A percentile compares a stretch with the other conserved stretches of the same genome.
phyloP scores from a whole-genome alignment of 2,888 invertebrate species.

The Drosophila anceps region DNA sequence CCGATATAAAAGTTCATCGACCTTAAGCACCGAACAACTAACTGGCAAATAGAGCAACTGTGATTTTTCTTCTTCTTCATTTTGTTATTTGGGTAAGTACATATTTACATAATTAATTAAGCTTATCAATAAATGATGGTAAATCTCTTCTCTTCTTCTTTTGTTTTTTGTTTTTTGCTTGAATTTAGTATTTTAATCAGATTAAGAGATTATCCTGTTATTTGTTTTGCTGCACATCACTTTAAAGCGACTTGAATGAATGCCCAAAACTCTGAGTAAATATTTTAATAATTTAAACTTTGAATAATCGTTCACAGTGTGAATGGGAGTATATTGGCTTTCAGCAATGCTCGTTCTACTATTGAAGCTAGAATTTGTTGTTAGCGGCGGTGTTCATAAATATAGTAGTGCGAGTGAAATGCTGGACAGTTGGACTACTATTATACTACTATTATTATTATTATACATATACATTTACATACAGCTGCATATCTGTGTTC shows the following conservation, averaged over 20 bases:
- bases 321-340: neutral
- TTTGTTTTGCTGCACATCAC: neutral
- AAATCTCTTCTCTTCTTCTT: neutral
- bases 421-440: no score
- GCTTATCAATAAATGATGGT: neutral
- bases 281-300: neutral
- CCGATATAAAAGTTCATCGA: no score
- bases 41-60: neutral
- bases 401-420: no score
- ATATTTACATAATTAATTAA: slow-evolving; percentile 3
- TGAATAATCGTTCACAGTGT: neutral
- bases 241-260: neutral
- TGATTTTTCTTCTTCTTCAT: no score
- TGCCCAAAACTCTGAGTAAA: neutral
- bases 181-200: neutral
- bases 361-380: no score
- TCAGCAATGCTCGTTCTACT: no score
- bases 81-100: neutral
- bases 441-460: no score
- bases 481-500: no score
- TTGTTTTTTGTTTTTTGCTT: neutral
- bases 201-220: neutral
- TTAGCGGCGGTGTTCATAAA: no score
- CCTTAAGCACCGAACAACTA: neutral
- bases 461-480: no score